Evolutionary conservation across 1,140 invertebrate genomes (phyloP).

Genomic region (Solenopsis invicta): DNA sequence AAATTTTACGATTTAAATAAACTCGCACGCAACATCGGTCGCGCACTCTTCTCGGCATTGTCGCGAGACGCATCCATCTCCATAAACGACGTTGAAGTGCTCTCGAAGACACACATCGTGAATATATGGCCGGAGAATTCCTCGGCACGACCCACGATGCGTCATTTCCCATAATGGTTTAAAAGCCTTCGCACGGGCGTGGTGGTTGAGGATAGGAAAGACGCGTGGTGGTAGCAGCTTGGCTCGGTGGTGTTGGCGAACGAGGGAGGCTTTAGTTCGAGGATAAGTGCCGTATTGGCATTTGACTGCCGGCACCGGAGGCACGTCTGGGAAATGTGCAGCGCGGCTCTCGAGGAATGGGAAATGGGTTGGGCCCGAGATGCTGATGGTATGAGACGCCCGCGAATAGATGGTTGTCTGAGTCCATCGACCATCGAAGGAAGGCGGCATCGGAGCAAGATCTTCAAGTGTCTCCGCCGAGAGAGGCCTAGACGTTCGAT

Average conservation of each 20-base stretch:
- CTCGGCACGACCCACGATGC: slow-evolving; percentile 71
- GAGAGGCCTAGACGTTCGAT: slow-evolving; percentile 73
- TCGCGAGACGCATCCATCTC: slow-evolving; percentile 70
- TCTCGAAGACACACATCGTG: slow-evolving; percentile 63
- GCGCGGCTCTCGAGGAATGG: slow-evolving; percentile 70
- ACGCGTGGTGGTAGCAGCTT: not conserved
- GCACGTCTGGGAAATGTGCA: slow-evolving; percentile 77
- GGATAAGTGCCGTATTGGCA: slow-evolving; percentile 79
- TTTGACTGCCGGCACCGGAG: slow-evolving; percentile 75
- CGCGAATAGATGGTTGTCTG: slow-evolving; percentile 77
- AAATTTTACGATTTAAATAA: slow-evolving; percentile 41
- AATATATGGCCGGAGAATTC: slow-evolving; percentile 70
- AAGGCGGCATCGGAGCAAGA: slow-evolving; percentile 12
- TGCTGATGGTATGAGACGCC: slow-evolving; percentile 76
- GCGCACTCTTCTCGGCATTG: not conserved
- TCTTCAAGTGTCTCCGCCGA: slow-evolving; percentile 69
- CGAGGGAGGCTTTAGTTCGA: slow-evolving; percentile 54
- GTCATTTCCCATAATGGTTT: slow-evolving; percentile 78
- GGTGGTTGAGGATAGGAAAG: not conserved
- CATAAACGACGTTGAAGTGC: slow-evolving; percentile 72
- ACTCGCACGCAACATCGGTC: slow-evolving; percentile 2
- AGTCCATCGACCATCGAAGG: slow-evolving; percentile 69
- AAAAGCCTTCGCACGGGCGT: slow-evolving; percentile 73
- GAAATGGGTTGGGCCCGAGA: slow-evolving; percentile 76
- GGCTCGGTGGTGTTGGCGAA: slow-evolving; percentile 32